phyloP scores from a whole-genome alignment of 1,140 invertebrate species.

The Cheumatopsyche charites region DNA sequence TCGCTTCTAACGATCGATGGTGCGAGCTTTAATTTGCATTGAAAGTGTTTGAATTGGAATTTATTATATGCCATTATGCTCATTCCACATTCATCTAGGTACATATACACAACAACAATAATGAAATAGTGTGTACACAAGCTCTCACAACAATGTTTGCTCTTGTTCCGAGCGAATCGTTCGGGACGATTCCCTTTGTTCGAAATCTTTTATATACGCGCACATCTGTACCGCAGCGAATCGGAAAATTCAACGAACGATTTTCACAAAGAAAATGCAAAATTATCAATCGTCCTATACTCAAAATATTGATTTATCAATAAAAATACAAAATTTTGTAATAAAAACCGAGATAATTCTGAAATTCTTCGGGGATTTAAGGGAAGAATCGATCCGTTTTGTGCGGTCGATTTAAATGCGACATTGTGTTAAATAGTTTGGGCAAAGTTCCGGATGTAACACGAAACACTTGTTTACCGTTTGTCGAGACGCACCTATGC shows the following conservation, averaged over 20 bases:
- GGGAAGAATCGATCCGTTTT: neutral
- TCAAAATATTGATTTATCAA: too few species aligned
- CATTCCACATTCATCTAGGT: neutral
- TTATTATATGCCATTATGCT: slow-evolving; percentile 46
- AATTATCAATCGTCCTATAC: too few species aligned
- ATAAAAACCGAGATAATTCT: too few species aligned
- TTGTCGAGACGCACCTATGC: slow-evolving; percentile 38
- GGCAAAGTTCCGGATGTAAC: slow-evolving; percentile 33
- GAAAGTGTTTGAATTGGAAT: slow-evolving; percentile 48
- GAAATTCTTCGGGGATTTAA: too few species aligned
- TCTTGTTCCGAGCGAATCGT: slow-evolving; percentile 44
- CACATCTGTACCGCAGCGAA: neutral
- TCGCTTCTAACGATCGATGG: slow-evolving; percentile 42
- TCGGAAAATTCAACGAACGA: neutral
- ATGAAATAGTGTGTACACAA: neutral
- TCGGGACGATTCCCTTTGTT: slow-evolving; percentile 28
- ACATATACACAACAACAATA: too few species aligned
- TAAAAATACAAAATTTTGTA: too few species aligned
- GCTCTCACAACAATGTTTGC: slow-evolving; percentile 39
- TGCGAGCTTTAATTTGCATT: slow-evolving; percentile 47
- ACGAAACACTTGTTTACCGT: slow-evolving; percentile 44
- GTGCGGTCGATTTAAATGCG: neutral
- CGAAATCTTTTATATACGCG: slow-evolving; percentile 7
- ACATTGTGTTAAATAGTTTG: slow-evolving; percentile 7
- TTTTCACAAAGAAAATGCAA: too few species aligned